phyloP scores from a whole-genome alignment of 2,113 vertebrate genomes.

The Leptobrachium ailaonicum region DNA sequence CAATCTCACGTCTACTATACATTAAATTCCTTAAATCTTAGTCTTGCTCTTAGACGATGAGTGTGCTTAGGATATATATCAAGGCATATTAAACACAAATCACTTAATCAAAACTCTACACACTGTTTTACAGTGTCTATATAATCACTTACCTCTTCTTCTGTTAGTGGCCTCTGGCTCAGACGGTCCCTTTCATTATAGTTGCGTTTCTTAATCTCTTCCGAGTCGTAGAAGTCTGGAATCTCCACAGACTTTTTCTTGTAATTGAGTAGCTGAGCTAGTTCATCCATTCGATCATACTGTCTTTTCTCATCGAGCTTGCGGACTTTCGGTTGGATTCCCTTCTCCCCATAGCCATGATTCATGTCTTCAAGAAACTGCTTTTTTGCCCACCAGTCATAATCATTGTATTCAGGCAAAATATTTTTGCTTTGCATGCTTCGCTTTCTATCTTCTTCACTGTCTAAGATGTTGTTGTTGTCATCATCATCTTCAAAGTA shows the following conservation, averaged over 20 bases:
- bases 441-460: conserved; percentile 57
- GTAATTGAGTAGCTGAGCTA: conserved; percentile 79
- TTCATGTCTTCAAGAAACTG: conserved; percentile 62
- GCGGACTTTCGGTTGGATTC: conserved; percentile 43
- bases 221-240: conserved; percentile 68
- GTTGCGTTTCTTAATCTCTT: conserved; percentile 55
- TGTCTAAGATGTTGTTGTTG: conserved; percentile 51
- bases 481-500: conserved; percentile 60
- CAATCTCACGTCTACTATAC: too few relatives aligned
- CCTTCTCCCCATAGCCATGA: conserved; percentile 55
- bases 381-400: conserved; percentile 72
- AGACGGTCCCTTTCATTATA: conserved; percentile 61
- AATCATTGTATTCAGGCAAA: conserved; percentile 66
- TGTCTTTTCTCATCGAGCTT: conserved; percentile 61
- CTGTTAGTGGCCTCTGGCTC: conserved; percentile 68
- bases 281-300: conserved; percentile 74
- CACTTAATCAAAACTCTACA: too few relatives aligned
- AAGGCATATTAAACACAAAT: too few relatives aligned
- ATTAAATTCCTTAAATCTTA: too few relatives aligned
- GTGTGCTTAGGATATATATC: too few relatives aligned
- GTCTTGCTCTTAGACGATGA: too few relatives aligned
- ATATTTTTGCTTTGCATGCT: conserved; percentile 55
- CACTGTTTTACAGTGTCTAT: too few relatives aligned
- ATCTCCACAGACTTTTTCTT: conserved; percentile 80
- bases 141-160: conserved; percentile 76